These are phyloP conservation scores for Oenanthe oenanthe DNA, from an alignment of 2,113 vertebrate species.

Conservation along the genomic window DNA sequence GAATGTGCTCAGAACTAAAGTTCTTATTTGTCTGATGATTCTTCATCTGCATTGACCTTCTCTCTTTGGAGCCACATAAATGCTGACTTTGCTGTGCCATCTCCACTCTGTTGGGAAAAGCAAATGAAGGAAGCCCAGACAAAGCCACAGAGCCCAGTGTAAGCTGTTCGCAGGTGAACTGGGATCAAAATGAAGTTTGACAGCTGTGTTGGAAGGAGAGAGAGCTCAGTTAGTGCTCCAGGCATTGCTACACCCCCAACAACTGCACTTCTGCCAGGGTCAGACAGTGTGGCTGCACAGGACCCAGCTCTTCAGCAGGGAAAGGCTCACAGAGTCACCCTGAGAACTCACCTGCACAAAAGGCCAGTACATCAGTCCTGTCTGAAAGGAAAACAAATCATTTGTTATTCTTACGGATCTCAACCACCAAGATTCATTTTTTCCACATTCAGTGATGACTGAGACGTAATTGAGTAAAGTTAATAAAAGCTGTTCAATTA, in stretches of 20 bases:
- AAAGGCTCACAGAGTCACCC: background rate
- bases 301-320: background rate
- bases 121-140: slow-evolving; percentile 92
- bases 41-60: slow-evolving; percentile 5
- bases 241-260: background rate
- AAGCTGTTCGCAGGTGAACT: slow-evolving; percentile 84
- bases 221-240: background rate
- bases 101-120: slow-evolving; percentile 86
- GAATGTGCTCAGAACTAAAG: background rate
- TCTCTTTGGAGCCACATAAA: slow-evolving; percentile 64
- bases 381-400: slow-evolving; percentile 77
- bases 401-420: background rate
- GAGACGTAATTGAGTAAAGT: background rate
- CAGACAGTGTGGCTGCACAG: background rate
- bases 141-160: slow-evolving; percentile 89
- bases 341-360: slow-evolving; percentile 87
- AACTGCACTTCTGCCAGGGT: background rate
- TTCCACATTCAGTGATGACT: background rate
- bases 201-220: slow-evolving; percentile 74
- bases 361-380: slow-evolving; percentile 89
- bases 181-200: slow-evolving; percentile 90
- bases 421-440: background rate
- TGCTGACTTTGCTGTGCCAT: slow-evolving; percentile 80
- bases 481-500: background rate
- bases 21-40: slow-evolving; percentile 59